phyloP scores from a whole-genome alignment of 2,888 invertebrate genomes.

The Lysandra coridon region DNA sequence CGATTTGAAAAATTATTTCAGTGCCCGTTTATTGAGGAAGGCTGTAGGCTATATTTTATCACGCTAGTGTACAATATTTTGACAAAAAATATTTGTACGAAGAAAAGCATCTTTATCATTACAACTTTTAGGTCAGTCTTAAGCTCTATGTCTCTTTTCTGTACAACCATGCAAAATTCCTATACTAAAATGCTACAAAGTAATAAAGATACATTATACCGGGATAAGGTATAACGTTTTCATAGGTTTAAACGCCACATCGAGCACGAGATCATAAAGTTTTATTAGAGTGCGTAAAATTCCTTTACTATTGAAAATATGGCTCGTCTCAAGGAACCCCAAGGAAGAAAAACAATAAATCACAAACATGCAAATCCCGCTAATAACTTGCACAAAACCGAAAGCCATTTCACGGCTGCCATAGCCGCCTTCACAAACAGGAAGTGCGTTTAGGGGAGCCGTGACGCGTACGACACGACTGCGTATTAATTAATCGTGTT shows the following conservation, averaged over 20 bases:
- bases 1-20: too few relatives aligned
- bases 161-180: too few relatives aligned
- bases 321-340: slow-evolving; percentile 46
- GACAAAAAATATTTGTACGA: too few relatives aligned
- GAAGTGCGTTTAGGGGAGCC: slow-evolving; percentile 34
- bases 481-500: not conserved
- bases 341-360: slow-evolving; percentile 67
- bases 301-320: slow-evolving; percentile 45
- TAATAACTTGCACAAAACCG: slow-evolving; percentile 80
- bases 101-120: too few relatives aligned
- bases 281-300: slow-evolving; percentile 45
- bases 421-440: slow-evolving; percentile 50
- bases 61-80: too few relatives aligned
- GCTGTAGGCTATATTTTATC: too few relatives aligned
- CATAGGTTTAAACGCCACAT: slow-evolving; percentile 33
- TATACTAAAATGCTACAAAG: not conserved
- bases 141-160: too few relatives aligned
- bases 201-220: slow-evolving; percentile 15
- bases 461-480: slow-evolving; percentile 40
- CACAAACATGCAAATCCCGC: slow-evolving; percentile 78
- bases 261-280: slow-evolving; percentile 41
- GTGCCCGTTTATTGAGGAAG: too few relatives aligned
- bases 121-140: too few relatives aligned
- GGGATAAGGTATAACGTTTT: slow-evolving; percentile 11
- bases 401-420: slow-evolving; percentile 77